A percentile compares a stretch with the other conserved stretches of the same genome.
Conservation (phyloP, 2,113 vertebrate genomes). For the Prinia subflava region DNA sequence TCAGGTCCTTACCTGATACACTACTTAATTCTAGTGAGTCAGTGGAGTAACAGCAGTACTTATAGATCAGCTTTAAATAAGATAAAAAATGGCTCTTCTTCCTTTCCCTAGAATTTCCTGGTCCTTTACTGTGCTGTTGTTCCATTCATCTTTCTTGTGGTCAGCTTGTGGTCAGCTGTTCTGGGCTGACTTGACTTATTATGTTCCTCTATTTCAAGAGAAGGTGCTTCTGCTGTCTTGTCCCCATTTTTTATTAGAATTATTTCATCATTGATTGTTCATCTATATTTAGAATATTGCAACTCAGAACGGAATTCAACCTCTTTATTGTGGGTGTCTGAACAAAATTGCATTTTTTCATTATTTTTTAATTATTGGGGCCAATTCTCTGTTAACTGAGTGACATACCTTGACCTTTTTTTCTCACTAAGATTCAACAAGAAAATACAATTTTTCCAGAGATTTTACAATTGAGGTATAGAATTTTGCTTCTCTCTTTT, state of each 20-base stretch:
- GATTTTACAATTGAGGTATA: not conserved
- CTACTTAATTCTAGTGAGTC: not conserved
- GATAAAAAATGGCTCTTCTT: not conserved
- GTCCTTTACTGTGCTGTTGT: not conserved
- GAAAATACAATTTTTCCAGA: not conserved
- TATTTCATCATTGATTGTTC: not conserved
- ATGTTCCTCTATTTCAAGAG: not conserved
- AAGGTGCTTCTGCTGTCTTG: not conserved
- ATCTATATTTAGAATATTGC: not conserved
- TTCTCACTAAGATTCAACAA: not conserved
- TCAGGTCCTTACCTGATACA: not conserved
- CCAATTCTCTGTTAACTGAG: not conserved
- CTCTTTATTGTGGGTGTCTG: not conserved
- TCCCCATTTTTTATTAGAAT: not conserved
- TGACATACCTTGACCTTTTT: not conserved
- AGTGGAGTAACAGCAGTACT: not conserved
- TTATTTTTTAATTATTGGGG: not conserved
- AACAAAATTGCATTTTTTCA: not conserved
- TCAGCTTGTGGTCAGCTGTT: not conserved
- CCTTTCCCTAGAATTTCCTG: not conserved
- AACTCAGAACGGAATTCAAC: not conserved
- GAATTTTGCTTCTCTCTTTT: not conserved
- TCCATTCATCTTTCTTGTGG: not conserved
- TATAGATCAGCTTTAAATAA: not conserved
- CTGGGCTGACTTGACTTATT: not conserved